Percentiles rank a stretch among this genome's conserved stretches.
Conservation (phyloP, 1,140 invertebrate species). For the Trichonephila clavipes region DNA sequence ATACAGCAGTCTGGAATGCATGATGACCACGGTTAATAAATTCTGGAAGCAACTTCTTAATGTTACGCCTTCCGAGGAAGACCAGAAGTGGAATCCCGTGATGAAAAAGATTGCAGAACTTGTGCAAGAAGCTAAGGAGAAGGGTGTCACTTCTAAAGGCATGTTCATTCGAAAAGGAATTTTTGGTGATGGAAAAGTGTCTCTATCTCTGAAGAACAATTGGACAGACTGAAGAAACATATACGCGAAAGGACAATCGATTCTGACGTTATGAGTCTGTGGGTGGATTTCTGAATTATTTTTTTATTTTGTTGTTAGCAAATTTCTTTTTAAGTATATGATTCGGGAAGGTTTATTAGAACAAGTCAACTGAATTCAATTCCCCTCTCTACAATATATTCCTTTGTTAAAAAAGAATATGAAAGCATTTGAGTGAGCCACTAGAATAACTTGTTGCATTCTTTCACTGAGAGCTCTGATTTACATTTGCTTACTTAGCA, state of each 20-base stretch:
- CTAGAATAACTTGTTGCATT: no score
- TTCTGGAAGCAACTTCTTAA: not conserved
- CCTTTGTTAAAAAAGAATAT: no score
- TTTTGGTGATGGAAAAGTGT: no score
- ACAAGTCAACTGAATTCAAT: no score
- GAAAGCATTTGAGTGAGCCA: no score
- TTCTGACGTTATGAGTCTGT: constrained; percentile 20
- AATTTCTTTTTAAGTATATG: no score
- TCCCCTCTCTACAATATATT: no score
- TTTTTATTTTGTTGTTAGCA: no score
- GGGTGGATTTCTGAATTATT: not conserved
- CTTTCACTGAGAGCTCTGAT: no score
- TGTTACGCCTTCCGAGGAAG: not conserved
- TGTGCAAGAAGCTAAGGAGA: constrained; percentile 80
- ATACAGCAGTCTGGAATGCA: constrained; percentile 82
- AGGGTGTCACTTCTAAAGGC: constrained; percentile 79
- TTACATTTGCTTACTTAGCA: no score
- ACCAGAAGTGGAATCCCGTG: not conserved
- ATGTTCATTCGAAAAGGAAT: constrained; percentile 79
- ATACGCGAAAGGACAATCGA: constrained; percentile 69
- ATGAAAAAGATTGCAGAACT: constrained; percentile 81
- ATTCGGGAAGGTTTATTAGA: no score
- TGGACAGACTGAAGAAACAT: constrained; percentile 80
- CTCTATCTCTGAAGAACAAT: constrained; percentile 81
- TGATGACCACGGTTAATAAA: constrained; percentile 80